These are phyloP conservation scores for Alectura lathami DNA, from an alignment of 2,113 vertebrate species.

Conservation along the genomic window DNA sequence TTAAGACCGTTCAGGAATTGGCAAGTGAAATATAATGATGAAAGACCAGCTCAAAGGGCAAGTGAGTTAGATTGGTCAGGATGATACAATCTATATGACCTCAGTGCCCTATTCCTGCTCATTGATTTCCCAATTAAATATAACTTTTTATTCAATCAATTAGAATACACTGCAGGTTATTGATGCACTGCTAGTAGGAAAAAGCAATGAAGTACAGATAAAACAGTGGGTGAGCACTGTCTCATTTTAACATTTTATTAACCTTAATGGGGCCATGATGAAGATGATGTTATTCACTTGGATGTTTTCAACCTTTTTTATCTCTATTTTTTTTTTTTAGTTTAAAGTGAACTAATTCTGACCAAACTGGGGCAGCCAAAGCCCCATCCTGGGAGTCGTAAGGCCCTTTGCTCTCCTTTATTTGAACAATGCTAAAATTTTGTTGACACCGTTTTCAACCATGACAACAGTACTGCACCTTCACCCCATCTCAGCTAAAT, in stretches of 20 bases:
- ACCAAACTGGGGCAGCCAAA: background rate
- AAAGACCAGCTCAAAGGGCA: slow-evolving; percentile 72
- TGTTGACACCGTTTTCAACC: too few species aligned
- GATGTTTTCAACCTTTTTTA: slow-evolving; percentile 2
- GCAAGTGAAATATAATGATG: slow-evolving; percentile 76
- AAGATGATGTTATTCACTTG: slow-evolving; percentile 26
- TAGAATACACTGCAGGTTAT: slow-evolving; percentile 68
- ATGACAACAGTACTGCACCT: rapidly evolving
- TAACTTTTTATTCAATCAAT: slow-evolving; percentile 74
- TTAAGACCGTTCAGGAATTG: slow-evolving; percentile 74
- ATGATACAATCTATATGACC: slow-evolving; percentile 69
- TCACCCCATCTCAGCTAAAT: background rate
- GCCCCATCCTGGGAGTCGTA: background rate
- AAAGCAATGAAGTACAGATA: slow-evolving; percentile 52
- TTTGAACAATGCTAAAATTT: background rate
- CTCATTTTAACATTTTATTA: slow-evolving; percentile 68
- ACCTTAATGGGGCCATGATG: slow-evolving; percentile 42
- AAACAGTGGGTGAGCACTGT: slow-evolving; percentile 38
- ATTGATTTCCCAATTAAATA: slow-evolving; percentile 79
- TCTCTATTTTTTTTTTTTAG: background rate
- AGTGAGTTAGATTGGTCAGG: slow-evolving; percentile 65
- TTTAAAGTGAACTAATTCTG: background rate
- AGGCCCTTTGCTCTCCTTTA: background rate
- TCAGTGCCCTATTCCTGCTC: slow-evolving; percentile 60
- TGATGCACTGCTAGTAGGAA: slow-evolving; percentile 55